Conservation (phyloP, 2,797 vertebrate species). For the Otus scops region DNA sequence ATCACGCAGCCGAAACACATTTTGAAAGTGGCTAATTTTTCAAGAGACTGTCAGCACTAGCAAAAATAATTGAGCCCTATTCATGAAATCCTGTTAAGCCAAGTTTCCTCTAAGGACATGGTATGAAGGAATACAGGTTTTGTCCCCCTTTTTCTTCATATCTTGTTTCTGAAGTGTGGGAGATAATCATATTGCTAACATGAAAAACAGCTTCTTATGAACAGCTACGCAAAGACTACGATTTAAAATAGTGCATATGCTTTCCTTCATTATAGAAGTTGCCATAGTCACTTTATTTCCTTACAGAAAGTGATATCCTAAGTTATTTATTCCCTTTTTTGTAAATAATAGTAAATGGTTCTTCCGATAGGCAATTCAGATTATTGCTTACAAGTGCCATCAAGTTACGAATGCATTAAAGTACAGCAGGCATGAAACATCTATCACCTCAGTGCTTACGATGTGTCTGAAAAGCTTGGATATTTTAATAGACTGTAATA, state of each 20-base stretch:
- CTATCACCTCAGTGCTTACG: neutral
- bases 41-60: neutral
- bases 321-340: slow-evolving; percentile 46
- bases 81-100: neutral
- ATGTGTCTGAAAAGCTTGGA: slow-evolving; percentile 37
- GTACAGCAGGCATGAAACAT: slow-evolving; percentile 39
- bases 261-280: slow-evolving; percentile 28
- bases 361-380: slow-evolving; percentile 52
- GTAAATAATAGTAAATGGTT: slow-evolving; percentile 41
- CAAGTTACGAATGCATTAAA: slow-evolving; percentile 45
- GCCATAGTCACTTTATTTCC: slow-evolving; percentile 29
- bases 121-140: neutral
- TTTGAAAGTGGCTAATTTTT: neutral
- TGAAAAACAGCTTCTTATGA: neutral
- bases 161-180: neutral
- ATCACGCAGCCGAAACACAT: neutral
- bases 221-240: neutral
- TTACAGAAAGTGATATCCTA: slow-evolving; percentile 15
- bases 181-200: neutral
- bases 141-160: neutral
- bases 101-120: neutral
- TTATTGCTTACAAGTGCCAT: slow-evolving; percentile 62
- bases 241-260: neutral
- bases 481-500: slow-evolving; percentile 25
- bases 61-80: neutral